Conservation (phyloP, 2,113 vertebrate genomes). For the Ptychochromis oligacanthus region DNA sequence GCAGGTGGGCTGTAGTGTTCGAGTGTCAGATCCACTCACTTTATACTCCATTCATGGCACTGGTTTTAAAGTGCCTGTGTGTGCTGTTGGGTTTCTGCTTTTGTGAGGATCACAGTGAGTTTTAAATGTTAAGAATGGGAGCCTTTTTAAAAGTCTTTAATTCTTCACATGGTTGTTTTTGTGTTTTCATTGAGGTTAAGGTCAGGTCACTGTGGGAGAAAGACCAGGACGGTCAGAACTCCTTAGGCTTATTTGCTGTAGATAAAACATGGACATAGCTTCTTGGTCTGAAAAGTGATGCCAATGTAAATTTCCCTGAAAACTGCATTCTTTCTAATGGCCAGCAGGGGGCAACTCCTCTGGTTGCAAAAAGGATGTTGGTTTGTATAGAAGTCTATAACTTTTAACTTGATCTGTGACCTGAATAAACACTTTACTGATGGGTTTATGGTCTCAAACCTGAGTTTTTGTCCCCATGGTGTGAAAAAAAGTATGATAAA, state of each 20-base stretch:
- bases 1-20: conserved; percentile 2
- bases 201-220: background rate
- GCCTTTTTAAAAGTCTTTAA: background rate
- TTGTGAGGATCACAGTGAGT: background rate
- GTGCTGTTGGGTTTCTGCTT: background rate
- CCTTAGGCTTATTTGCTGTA: background rate
- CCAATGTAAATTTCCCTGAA: too few relatives aligned
- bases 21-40: conserved; percentile 20
- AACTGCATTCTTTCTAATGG: too few relatives aligned
- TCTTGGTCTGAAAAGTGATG: too few relatives aligned
- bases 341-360: too few relatives aligned
- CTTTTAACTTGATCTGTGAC: too few relatives aligned
- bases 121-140: background rate
- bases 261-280: background rate
- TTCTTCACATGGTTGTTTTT: background rate
- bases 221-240: background rate
- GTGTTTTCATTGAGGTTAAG: background rate
- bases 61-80: background rate
- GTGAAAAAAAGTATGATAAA: too few relatives aligned
- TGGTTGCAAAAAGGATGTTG: too few relatives aligned
- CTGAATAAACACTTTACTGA: too few relatives aligned
- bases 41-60: background rate
- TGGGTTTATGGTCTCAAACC: too few relatives aligned
- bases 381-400: too few relatives aligned
- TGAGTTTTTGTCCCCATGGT: too few relatives aligned